phyloP scores from a whole-genome alignment of 1,140 invertebrate species.

The Catajapyx aquilonaris region DNA sequence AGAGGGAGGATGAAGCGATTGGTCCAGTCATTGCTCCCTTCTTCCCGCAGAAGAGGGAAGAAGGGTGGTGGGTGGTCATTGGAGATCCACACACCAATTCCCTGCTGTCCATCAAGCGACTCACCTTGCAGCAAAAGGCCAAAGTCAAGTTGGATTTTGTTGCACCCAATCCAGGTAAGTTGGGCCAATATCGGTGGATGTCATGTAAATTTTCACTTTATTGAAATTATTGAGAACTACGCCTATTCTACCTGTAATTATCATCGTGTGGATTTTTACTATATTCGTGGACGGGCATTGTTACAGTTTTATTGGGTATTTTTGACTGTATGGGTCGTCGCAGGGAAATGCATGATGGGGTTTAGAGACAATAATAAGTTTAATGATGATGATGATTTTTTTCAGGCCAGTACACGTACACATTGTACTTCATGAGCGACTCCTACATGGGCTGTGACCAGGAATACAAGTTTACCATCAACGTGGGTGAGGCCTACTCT shows the following conservation, averaged over 20 bases:
- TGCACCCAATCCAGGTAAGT: slow-evolving; percentile 45
- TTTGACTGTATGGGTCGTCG: too few species aligned
- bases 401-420: slow-evolving; percentile 64
- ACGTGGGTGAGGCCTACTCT: slow-evolving; percentile 47
- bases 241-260: not conserved
- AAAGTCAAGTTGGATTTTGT: slow-evolving; percentile 91
- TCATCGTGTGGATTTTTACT: too few species aligned
- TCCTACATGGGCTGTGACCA: slow-evolving; percentile 97
- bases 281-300: too few species aligned
- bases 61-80: slow-evolving; percentile 99
- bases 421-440: slow-evolving; percentile 97
- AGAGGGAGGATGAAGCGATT: slow-evolving; percentile 90
- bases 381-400: slow-evolving; percentile 6
- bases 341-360: too few species aligned
- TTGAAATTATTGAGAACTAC: slow-evolving; percentile 1
- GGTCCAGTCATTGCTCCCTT: slow-evolving; percentile 94
- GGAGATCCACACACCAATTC: slow-evolving; percentile 89
- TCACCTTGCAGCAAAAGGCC: slow-evolving; percentile 82
- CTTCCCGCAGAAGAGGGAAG: slow-evolving; percentile 95
- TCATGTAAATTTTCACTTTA: not conserved
- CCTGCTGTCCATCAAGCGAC: slow-evolving; percentile 84
- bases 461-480: slow-evolving; percentile 72
- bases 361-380: too few species aligned
- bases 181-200: not conserved
- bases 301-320: too few species aligned